Evolutionary conservation across 2,888 invertebrate genomes (phyloP), one percentile per base, ranked within the genome.

Genomic region (Falcaria lacertinaria): DNA sequence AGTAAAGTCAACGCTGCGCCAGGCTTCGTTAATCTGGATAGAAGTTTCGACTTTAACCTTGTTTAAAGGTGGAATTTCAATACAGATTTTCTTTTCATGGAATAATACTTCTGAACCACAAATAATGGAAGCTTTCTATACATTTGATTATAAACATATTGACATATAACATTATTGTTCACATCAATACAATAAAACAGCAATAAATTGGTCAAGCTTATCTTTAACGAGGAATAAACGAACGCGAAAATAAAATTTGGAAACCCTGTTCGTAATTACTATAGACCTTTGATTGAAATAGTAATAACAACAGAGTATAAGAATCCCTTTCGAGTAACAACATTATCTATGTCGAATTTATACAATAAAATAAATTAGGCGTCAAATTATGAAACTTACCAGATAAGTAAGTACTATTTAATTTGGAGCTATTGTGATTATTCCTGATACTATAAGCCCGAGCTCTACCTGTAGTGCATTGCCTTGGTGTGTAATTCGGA

Each of bases 191-290:
- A 19, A 19, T 19, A 39, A 28, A 7, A 28, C 28, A 28, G 32
- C 41, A 28, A 38, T 25, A 39, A 35, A 34, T 41, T 17, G 44
- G 40, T 39, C 33, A 33, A 33, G 33, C 15, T 35, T 17, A 35
- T 16, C 17, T 3, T 17, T 35, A 17, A 35, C n/a, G 22, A 22
- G 13, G 13, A 22, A 22, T 36, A 2, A 22, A 36, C 14, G 36
- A 36, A 22, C 7, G 7, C 14, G 36, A 36, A n/a, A 36, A 36
- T 14, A 8, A 13, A 36, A 41, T 15, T 44, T 14, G 35, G 38
- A 40, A 19, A 42, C 39, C 43, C 57, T 57, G 64, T 66, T 71
- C 67, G 62, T 55, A 43, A 65, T 50, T 58, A 66, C 69, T 74
- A 72, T 72, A 55, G 43, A 60, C 51, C 33, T 47, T 45, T 41